A percentile compares a stretch with the other conserved stretches of the same genome.
Conservation (phyloP, 2,888 invertebrate genomes). For the Caenorhabditis drosophilae region DNA sequence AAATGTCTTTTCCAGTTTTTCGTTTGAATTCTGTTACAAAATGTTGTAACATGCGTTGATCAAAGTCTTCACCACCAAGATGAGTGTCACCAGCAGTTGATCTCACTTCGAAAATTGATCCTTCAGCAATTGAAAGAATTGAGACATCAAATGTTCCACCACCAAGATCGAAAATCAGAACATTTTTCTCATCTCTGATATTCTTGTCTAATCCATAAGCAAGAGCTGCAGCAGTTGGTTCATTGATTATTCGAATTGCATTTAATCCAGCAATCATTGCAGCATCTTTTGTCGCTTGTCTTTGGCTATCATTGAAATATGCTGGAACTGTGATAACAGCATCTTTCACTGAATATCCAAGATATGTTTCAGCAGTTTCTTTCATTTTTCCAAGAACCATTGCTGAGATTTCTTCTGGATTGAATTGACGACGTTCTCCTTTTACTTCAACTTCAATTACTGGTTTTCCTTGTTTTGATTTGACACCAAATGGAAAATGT, state of each 20-base stretch:
- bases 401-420: slow-evolving; percentile 66
- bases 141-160: slow-evolving; percentile 73
- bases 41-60: slow-evolving; percentile 69
- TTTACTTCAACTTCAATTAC: slow-evolving; percentile 79
- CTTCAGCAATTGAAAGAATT: slow-evolving; percentile 45
- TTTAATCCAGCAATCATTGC: slow-evolving; percentile 71
- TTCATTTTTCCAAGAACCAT: slow-evolving; percentile 66
- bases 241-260: slow-evolving; percentile 72
- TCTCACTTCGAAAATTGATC: slow-evolving; percentile 32
- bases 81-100: slow-evolving; percentile 80
- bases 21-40: slow-evolving; percentile 71
- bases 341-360: slow-evolving; percentile 70
- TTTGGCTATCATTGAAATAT: slow-evolving; percentile 78
- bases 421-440: slow-evolving; percentile 79
- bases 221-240: slow-evolving; percentile 77
- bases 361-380: slow-evolving; percentile 70
- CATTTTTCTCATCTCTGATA: slow-evolving; percentile 45
- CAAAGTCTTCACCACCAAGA: slow-evolving; percentile 56
- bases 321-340: slow-evolving; percentile 88
- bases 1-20: slow-evolving; percentile 82
- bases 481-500: slow-evolving; percentile 65
- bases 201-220: slow-evolving; percentile 77
- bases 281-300: slow-evolving; percentile 75
- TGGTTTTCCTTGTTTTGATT: slow-evolving; percentile 44
- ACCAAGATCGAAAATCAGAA: slow-evolving; percentile 68